Conservation (phyloP, 2,113 vertebrate genomes). For the Nothoprocta pentlandii region DNA sequence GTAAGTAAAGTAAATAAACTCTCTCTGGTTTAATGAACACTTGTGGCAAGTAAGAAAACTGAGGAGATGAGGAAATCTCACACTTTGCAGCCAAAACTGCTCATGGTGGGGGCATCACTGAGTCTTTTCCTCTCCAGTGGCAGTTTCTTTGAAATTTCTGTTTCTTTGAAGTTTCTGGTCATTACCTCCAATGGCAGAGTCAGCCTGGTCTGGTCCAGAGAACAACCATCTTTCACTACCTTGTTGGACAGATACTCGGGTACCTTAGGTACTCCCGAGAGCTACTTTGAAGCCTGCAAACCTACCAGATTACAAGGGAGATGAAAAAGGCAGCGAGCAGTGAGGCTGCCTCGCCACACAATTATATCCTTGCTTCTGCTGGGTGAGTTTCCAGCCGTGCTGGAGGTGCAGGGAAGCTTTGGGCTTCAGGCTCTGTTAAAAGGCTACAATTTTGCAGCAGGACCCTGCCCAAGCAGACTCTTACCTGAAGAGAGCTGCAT, state of each 20-base stretch:
- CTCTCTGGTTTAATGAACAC: not conserved
- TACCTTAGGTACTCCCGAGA: not conserved
- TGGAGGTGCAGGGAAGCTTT: not conserved
- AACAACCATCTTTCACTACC: not conserved
- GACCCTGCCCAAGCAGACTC: not conserved
- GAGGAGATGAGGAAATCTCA: not conserved
- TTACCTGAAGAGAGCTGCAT: constrained; percentile 89
- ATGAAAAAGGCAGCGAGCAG: not conserved
- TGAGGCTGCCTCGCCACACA: not conserved
- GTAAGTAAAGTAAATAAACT: not conserved
- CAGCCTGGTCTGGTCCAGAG: accelerated
- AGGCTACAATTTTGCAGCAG: accelerated
- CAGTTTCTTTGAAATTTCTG: not conserved
- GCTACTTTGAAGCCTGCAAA: not conserved
- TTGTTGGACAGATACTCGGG: not conserved
- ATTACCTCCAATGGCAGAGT: not conserved
- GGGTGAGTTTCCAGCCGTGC: not conserved
- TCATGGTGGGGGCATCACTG: not conserved
- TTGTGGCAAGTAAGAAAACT: not conserved
- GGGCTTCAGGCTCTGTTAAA: not conserved
- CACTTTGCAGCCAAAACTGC: constrained; percentile 20
- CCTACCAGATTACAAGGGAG: not conserved
- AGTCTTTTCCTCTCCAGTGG: not conserved
- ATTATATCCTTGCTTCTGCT: not conserved
- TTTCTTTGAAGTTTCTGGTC: not conserved